Evolutionary conservation across 2,797 vertebrate species (phyloP), one percentile per base, ranked within the genome.

Genomic region (Alosa sapidissima): DNA sequence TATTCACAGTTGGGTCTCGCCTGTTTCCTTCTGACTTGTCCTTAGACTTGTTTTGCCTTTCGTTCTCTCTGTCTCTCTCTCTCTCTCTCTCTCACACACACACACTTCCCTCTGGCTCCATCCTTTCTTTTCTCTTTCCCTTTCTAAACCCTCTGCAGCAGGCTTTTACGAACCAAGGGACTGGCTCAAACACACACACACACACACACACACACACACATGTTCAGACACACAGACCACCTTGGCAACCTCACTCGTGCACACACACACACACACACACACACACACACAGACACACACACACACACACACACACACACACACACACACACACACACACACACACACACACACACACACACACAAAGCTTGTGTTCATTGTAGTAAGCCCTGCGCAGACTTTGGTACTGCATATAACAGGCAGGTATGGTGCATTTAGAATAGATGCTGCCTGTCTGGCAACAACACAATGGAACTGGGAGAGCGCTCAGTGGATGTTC

Each of bases 291-390:
- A 41, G 41, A 41, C 41, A 41, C 41, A 41, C 41, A 41, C 41
- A 41, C 41, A 3, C 41, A 41, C 41, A 3, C 41, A 41, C 41
- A 41, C 41, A 41, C 3, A 3, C 41, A 41, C 41, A 41, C 41
- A 41, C 51, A 8, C 1, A 52, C 13, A 8, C 51, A 52, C 51
- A 52, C 51, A 58, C 54, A 58, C 54, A 58, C 54, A 19, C 55
- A 60, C 55, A n/a, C 55, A 60, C 55, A 60, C 55, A 60, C 55
- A n/a, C 55, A 60, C n/a, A 65, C 60, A 28, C 60, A 62, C 60
- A 65, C 60, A 65, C 60, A 65, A 24, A 65, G 60, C n/a, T 28
- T 8, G 5, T 28, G n/a, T 9, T 24, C 60, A 65, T 65, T 28
- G 28, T 65, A 65, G 24, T n/a, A 65, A 28, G 6, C 41, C 41